phyloP scores from a whole-genome alignment of 2,888 invertebrate genomes.

The Eledone cirrhosa region DNA sequence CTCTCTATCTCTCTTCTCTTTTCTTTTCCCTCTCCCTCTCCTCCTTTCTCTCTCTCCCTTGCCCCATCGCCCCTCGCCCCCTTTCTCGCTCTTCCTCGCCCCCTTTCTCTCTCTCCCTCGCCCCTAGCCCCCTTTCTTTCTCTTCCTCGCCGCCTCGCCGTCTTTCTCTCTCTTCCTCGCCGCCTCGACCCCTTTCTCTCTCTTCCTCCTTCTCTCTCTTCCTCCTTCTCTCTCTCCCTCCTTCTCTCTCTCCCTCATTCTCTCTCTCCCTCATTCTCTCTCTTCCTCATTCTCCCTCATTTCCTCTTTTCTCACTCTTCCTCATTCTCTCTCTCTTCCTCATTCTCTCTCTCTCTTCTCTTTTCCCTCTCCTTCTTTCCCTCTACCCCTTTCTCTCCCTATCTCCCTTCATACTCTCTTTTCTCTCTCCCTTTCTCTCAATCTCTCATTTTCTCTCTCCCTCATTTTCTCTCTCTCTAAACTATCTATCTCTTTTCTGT shows the following conservation, averaged over 20 bases:
- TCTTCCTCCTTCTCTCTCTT: background rate
- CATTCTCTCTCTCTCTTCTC: background rate
- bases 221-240: background rate
- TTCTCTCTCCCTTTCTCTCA: background rate
- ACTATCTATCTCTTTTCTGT: no score
- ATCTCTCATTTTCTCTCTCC: no score
- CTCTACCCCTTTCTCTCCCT: background rate
- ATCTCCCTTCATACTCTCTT: background rate
- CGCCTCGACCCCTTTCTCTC: background rate
- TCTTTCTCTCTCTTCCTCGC: background rate
- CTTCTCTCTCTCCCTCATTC: background rate
- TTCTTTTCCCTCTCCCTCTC: background rate
- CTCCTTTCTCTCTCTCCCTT: background rate
- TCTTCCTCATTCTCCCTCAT: no score
- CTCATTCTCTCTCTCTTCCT: background rate
- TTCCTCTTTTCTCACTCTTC: no score
- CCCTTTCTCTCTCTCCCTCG: no score
- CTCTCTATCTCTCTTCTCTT: background rate
- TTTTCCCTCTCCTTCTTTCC: background rate
- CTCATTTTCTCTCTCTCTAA: background rate
- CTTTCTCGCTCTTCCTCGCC: background rate
- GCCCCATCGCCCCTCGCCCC: background rate
- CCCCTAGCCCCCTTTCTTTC: background rate
- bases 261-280: no score
- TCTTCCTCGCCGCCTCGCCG: no score